Conservation (phyloP, 2,113 vertebrate genomes). For the Kryptolebias marmoratus region DNA sequence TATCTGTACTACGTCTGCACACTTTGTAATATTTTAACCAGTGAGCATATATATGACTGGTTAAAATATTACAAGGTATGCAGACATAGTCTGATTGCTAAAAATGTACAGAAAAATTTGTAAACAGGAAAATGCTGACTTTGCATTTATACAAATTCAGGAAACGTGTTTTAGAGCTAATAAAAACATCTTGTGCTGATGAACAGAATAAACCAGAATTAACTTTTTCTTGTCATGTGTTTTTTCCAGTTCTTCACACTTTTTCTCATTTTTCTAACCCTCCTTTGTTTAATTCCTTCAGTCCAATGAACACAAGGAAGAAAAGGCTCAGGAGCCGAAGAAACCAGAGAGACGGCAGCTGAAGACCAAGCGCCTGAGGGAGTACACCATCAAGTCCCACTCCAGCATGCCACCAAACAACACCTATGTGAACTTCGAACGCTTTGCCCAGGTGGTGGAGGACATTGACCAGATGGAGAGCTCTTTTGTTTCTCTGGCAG, state of each 20-base stretch:
- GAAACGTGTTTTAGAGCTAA: no score
- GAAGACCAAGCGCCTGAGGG: conserved; percentile 91
- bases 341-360: conserved; percentile 83
- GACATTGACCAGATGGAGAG: conserved; percentile 82
- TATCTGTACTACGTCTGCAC: no score
- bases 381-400: conserved; percentile 95
- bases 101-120: no score
- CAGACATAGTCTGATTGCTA: no score
- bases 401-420: conserved; percentile 96
- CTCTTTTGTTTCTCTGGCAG: conserved; percentile 70
- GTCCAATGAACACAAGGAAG: conserved; percentile 85
- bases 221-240: not conserved
- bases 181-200: no score
- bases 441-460: conserved; percentile 87
- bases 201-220: not conserved
- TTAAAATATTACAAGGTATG: no score
- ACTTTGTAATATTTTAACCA: no score
- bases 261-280: not conserved
- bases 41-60: no score
- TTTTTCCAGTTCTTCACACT: not conserved
- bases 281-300: conserved; percentile 30
- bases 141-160: no score
- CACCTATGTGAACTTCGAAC: conserved; percentile 92
- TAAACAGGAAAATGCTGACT: no score
- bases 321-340: conserved; percentile 76